Conservation (phyloP, 1,140 invertebrate species). For the Leptestheria dahalacensis region DNA sequence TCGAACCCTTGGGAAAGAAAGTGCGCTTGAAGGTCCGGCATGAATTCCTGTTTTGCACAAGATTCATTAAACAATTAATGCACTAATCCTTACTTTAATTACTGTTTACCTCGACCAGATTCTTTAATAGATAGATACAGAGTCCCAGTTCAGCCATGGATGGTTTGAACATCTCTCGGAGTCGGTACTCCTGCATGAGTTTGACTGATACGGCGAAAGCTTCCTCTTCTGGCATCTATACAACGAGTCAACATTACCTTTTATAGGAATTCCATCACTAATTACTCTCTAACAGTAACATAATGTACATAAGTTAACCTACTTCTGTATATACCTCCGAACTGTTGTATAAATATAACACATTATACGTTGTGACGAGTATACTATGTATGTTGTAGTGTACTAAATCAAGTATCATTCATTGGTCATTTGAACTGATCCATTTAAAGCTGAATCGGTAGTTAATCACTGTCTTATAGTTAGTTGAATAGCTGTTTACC, state of each 20-base stretch:
- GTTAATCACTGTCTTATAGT: too few species aligned
- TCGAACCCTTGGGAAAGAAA: slow-evolving; percentile 94
- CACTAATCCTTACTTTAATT: background rate
- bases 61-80: slow-evolving; percentile 8
- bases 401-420: too few species aligned
- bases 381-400: too few species aligned
- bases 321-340: too few species aligned
- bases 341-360: too few species aligned
- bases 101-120: slow-evolving; percentile 56
- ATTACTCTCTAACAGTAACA: background rate
- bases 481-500: too few species aligned
- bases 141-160: slow-evolving; percentile 94
- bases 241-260: slow-evolving; percentile 9
- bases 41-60: slow-evolving; percentile 48
- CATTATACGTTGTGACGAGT: too few species aligned
- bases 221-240: slow-evolving; percentile 95
- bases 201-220: slow-evolving; percentile 92
- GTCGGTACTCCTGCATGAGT: slow-evolving; percentile 93
- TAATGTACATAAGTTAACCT: too few species aligned
- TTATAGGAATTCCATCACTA: background rate
- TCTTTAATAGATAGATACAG: slow-evolving; percentile 98
- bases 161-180: slow-evolving; percentile 98
- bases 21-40: slow-evolving; percentile 87
- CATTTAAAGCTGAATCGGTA: too few species aligned
- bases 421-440: too few species aligned